Base-by-base conservation (phyloP, 2,888 invertebrate genomes). In the Athalia circularis region DNA sequence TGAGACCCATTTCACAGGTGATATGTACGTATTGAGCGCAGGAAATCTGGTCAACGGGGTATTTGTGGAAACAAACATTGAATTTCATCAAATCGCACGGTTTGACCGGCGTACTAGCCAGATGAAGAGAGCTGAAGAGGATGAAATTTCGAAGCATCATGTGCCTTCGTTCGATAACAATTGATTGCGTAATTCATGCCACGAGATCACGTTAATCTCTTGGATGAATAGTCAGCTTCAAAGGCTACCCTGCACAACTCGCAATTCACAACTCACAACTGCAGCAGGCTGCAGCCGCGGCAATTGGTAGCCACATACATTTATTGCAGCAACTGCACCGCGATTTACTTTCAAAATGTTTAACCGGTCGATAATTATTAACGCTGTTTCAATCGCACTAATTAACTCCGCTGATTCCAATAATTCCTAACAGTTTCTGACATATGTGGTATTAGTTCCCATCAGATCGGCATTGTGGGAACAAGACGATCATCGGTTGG, bases 121-220 rank as follows among this genome's bases (percentile, higher is more conserved):
- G 29, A 29, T 29, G 2, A 29, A 29, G 29, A 29, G 29, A 29
- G 29, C 0, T 29, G 29, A 29, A 29, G 29, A 29, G 29, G 2
- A 29, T 2, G 29, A 29, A 29, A 29, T 9, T 61, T 61, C 61
- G 61, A n/a, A 29, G 11, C 13, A 61, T 11, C 11, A 7, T 11
- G 1, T 43, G 54, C n/a, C 29, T 43, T 47, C 43, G 15, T 62
- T 43, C 68, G 54, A 43, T 54, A 29, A 68, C 54, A 52, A 68
- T 68, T 52, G 54, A 68, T 68, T 68, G 47, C 9, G 67, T 68
- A 52, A 68, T 68, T 29, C 52, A 52, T 5, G 67, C 67, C 11
- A 15, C 13, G 29, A 29, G 67, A 67, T 68, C 29, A 45, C n/a
- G 13, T n/a, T 3, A 59, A 57, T 54, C n/a, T 70, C 15, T 43